Evolutionary conservation across 2,113 vertebrate genomes (phyloP).

Genomic region (Leptobrachium ailaonicum): DNA sequence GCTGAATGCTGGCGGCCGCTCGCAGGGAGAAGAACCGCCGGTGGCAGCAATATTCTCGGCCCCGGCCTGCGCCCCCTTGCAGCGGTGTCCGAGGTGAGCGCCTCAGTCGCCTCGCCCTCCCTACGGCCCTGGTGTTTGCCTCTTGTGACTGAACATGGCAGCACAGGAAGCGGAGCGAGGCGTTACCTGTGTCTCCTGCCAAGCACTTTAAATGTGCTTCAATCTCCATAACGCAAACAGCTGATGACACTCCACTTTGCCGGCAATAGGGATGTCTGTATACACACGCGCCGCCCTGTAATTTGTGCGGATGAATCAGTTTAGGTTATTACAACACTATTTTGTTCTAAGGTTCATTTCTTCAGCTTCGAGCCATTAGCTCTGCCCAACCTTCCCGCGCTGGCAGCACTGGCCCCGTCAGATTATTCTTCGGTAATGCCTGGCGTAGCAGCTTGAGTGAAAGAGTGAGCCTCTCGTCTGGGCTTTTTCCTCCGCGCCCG

Average conservation of each 20-base stretch:
- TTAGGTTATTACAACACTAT: not conserved
- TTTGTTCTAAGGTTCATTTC: constrained; percentile 13
- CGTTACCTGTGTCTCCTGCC: too few relatives aligned
- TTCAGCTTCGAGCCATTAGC: not conserved
- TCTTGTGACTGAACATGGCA: too few relatives aligned
- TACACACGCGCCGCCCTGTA: not conserved
- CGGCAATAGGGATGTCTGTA: not conserved
- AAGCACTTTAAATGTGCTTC: too few relatives aligned
- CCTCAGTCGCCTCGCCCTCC: too few relatives aligned
- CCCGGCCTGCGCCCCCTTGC: too few relatives aligned
- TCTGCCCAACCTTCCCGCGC: not conserved
- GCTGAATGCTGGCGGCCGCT: too few relatives aligned
- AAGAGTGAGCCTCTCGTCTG: not conserved
- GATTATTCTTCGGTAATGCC: not conserved
- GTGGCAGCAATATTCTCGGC: too few relatives aligned
- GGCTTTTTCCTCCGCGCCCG: not conserved
- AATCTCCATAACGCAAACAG: not conserved
- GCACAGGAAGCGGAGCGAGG: too few relatives aligned
- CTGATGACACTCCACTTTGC: not conserved
- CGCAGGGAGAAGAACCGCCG: too few relatives aligned
- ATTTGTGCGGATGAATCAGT: not conserved
- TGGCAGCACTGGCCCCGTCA: not conserved
- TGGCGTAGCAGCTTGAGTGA: not conserved
- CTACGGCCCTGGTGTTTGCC: too few relatives aligned
- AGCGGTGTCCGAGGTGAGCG: too few relatives aligned